phyloP scores from a whole-genome alignment of 2,113 vertebrate species.

The Phasianus colchicus region DNA sequence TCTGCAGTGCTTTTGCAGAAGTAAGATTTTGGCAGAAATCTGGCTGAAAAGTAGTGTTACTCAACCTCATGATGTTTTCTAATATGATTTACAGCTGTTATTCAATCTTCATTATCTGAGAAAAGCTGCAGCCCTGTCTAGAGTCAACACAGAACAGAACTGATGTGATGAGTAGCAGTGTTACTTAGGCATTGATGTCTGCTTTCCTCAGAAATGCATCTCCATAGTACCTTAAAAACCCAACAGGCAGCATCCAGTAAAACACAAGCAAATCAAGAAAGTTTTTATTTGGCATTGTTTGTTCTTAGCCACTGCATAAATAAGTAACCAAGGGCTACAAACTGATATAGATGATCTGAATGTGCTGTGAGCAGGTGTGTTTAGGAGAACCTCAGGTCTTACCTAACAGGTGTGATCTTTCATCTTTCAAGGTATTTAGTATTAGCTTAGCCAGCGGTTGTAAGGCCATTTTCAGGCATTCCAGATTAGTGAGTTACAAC shows the following conservation, averaged over 20 bases:
- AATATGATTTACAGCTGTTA: not conserved
- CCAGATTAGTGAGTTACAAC: not conserved
- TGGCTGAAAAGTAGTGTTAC: not conserved
- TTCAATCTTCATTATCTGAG: not conserved
- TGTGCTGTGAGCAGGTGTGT: not conserved
- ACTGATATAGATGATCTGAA: not conserved
- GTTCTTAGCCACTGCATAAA: not conserved
- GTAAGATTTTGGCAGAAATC: not conserved
- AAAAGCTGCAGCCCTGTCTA: not conserved
- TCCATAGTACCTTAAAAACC: not conserved
- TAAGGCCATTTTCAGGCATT: not conserved
- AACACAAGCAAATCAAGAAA: not conserved
- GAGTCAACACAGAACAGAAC: not conserved
- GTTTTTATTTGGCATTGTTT: not conserved
- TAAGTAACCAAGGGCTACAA: not conserved
- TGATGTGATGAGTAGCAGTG: not conserved
- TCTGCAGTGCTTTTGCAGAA: not conserved
- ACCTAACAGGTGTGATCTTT: not conserved
- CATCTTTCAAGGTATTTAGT: not conserved
- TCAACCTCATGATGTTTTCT: not conserved
- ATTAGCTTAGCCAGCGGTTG: not conserved
- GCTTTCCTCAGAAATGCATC: not conserved
- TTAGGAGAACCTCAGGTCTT: not conserved
- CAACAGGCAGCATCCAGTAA: not conserved
- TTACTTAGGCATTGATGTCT: not conserved